Evolutionary conservation across 2,113 vertebrate species (phyloP), one percentile per base, ranked within the genome.

Genomic region (Pyxicephalus adspersus): DNA sequence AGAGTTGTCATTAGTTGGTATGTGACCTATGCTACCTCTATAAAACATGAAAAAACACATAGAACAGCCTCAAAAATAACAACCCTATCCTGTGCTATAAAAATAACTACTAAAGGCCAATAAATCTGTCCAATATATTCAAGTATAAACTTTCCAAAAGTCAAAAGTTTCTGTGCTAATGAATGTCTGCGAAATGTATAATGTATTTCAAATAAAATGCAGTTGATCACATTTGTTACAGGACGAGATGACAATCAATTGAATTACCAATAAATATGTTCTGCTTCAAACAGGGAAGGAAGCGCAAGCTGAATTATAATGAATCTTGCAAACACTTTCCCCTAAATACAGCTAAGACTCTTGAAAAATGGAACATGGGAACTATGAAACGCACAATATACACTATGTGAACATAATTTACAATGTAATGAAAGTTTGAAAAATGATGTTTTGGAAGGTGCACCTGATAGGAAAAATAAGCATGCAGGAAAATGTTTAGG

Each of bases 261-360:
- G 80, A 74, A 75, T 81, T 74, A 81, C 80, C 80, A 66, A 75
- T 81, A 81, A 81, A 81, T 81, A 66, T 81, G 70, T 65, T 81
- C 71, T 81, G 67, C 60, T 74, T 65, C 31, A 64, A 74, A 65
- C 70, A 23, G 45, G 52, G 52, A 1, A 81, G 23, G 28, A 63
- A 34, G 50, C 80, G 75, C 17, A 11, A 13, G 28, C 15, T 81
- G 80, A 74, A 74, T 81, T 17, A 81, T 61, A 81, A 81, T 81
- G 58, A 74, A 73, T 73, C 68, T 74, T 64, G 38, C 64, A 74
- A 73, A 81, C n/a, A 50, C 26, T 54, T 61, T 58, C 23, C 52
- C 26, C 79, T 66, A 75, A 74, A 81, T 74, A 81, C 51, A 26
- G 70, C 61, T 66, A 64, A 74, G 60, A 55, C 52, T 73, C 29